Conservation (phyloP, 2,888 invertebrate species). For the Hyposoter didymator region DNA sequence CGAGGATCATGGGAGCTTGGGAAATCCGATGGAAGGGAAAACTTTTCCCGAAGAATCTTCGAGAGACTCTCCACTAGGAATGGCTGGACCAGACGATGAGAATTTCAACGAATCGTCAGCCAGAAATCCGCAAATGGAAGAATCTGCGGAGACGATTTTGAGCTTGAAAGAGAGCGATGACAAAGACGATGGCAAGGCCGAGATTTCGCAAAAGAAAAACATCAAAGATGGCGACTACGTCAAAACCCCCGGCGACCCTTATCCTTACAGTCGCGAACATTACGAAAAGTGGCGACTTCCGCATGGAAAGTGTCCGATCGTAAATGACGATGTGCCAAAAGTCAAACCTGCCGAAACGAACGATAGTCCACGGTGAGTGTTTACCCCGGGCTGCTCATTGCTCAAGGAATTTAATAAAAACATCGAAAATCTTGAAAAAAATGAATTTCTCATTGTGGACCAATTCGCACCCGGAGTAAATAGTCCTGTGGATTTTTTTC, state of each 20-base stretch:
- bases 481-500: constrained; percentile 46
- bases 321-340: constrained; percentile 62
- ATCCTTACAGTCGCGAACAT: constrained; percentile 75
- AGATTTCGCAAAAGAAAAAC: constrained; percentile 45
- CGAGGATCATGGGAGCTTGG: constrained; percentile 22
- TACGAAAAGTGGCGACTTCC: constrained; percentile 74
- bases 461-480: constrained; percentile 69
- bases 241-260: constrained; percentile 75
- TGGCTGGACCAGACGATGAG: background rate
- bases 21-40: constrained; percentile 37
- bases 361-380: constrained; percentile 71
- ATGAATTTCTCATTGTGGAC: background rate
- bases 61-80: background rate
- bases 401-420: background rate
- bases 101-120: constrained; percentile 1
- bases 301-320: constrained; percentile 57
- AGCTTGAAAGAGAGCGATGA: constrained; percentile 47
- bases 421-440: background rate
- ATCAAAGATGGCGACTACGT: constrained; percentile 68
- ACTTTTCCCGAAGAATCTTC: background rate
- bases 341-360: constrained; percentile 58
- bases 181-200: constrained; percentile 46
- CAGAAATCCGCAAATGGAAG: constrained; percentile 1
- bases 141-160: constrained; percentile 34
- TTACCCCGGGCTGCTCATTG: constrained; percentile 65